These are phyloP conservation scores for Vombatus ursinus DNA, from an alignment of 2,113 vertebrate genomes.

Conservation along the genomic window DNA sequence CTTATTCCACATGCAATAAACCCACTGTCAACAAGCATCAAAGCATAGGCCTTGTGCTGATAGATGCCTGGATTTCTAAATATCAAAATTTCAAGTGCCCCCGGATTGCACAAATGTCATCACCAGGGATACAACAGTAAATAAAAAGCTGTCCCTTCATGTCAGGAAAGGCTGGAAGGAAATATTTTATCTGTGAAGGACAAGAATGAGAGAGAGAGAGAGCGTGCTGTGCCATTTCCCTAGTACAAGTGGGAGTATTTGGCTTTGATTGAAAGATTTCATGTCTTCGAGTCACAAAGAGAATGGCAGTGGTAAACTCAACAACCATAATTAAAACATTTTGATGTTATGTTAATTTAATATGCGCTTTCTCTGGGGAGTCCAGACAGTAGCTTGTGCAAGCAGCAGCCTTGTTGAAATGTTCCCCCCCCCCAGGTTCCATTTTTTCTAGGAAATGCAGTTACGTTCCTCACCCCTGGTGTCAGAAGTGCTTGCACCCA, in stretches of 20 bases:
- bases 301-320: conserved; percentile 8
- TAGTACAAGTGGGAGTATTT: neutral
- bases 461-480: conserved; percentile 49
- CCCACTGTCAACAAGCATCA: neutral
- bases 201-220: neutral
- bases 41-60: neutral
- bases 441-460: conserved; percentile 33
- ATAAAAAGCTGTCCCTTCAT: neutral
- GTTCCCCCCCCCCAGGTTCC: neutral
- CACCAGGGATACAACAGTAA: neutral
- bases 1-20: neutral
- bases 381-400: conserved; percentile 29
- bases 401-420: neutral
- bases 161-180: neutral
- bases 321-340: conserved; percentile 43
- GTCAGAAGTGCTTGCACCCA: conserved; percentile 70
- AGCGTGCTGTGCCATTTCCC: neutral
- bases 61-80: neutral
- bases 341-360: conserved; percentile 48
- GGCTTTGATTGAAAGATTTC: conserved; percentile 40
- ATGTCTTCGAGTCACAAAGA: neutral
- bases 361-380: conserved; percentile 49
- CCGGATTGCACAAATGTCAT: neutral
- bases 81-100: neutral
- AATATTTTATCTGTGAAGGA: neutral